Conservation (phyloP, 2,888 invertebrate species). For the Limnephilus rhombicus region DNA sequence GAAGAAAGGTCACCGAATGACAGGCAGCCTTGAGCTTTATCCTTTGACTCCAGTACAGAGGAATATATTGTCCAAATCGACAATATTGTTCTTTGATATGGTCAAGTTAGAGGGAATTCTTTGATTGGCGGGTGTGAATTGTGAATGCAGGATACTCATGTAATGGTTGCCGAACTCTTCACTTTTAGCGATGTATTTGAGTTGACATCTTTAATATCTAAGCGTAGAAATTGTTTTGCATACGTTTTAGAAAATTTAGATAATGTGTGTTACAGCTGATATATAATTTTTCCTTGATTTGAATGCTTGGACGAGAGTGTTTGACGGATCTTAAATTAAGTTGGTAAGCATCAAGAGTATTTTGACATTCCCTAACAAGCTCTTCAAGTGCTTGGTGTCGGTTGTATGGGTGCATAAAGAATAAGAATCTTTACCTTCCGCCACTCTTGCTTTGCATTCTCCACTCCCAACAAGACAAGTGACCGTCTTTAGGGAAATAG, state of each 20-base stretch:
- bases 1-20: conserved; percentile 61
- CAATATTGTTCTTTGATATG: conserved; percentile 48
- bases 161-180: not conserved
- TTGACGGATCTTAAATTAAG: not conserved
- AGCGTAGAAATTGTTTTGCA: too few species aligned
- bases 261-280: too few species aligned
- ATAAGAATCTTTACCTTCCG: not conserved
- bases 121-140: conserved; percentile 12
- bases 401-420: conserved; percentile 6
- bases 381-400: not conserved
- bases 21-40: conserved; percentile 61
- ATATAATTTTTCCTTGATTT: not conserved
- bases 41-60: conserved; percentile 47
- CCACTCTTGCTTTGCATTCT: not conserved
- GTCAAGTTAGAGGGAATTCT: conserved; percentile 1
- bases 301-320: not conserved
- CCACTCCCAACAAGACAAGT: conserved; percentile 11
- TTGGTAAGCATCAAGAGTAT: not conserved
- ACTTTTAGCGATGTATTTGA: not conserved
- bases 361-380: not conserved
- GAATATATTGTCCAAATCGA: conserved; percentile 37
- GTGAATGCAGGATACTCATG: not conserved
- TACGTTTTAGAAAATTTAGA: too few species aligned
- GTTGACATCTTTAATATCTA: not conserved
- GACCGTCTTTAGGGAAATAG: not conserved